Base-by-base conservation (phyloP, 2,797 vertebrate species). In the Ctenopoma kingsleyae region DNA sequence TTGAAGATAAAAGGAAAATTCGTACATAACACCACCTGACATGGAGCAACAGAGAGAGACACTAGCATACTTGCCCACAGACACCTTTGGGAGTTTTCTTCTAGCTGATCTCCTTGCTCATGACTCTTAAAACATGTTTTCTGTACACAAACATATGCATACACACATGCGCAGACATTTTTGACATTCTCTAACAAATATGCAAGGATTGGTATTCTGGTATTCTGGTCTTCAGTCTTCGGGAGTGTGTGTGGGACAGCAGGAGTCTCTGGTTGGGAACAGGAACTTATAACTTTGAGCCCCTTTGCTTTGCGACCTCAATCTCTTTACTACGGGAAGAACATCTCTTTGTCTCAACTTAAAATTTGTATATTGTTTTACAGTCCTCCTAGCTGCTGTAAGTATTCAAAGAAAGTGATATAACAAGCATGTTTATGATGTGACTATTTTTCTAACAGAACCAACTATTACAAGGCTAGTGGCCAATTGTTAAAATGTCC, bases 1-100 rank as follows among this genome's bases (percentile, higher is more conserved):
- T 99, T 81, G 95, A 99, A 35, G 97, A 98, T 87, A 98, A 96
- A 80, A 95, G 93, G 87, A 97, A 96, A 93, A 94, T 91, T n/a
- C 95, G 94, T 91, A 97, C 97, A 82, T 99, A 97, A 85, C 84
- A 15, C 40, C 15, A 0, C 27, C 51, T 20, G 12, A 43, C 48
- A 23, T 19, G 74, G 68, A 61, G 44, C 4, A 20, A 71, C 43
- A 54, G 30, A 56, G 19, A 52, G 19, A 60, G 49, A 80, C 56
- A 65, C 71, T 55, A 46, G 64, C 35, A 2, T 43, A 63, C 25
- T 40, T 67, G 46, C 38, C 55, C 35, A 55, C 30, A 10, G 41
- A 76, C 35, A 56, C 48, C 12, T 61, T 60, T 30, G 12, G 36
- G 7, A 27, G 25, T 63, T 48, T 61, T 57, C 38, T 7, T 43